Base-by-base conservation (phyloP, 2,888 invertebrate species). In the Epinotia bilunana region DNA sequence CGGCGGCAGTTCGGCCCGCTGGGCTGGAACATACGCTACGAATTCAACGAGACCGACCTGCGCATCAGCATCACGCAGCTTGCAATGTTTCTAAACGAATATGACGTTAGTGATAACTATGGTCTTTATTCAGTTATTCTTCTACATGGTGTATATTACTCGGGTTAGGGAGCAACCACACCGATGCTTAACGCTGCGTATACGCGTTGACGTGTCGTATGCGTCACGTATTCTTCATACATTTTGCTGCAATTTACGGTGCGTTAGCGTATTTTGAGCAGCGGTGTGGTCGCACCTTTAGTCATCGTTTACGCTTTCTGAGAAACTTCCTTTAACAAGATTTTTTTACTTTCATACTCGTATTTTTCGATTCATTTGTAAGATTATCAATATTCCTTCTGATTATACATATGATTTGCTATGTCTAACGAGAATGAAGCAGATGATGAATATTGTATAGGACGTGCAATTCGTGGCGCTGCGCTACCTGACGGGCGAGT, bases 21-120 rank as follows among this genome's bases (percentile, higher is more conserved):
- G 28, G 99, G 99, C 0, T 99, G 99, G 99, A 99, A 99, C 87
- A 98, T 98, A 77, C 96, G 97, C 0, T 99, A 99, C 85, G 99
- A 98, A 86, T 99, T 99, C 89, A 99, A 99, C 86, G 99, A 99
- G 87, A 98, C 98, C 0, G 99, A 99, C 90, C 93, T 99, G 58
- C 95, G 97, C 75, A 98, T 99, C 78, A 98, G 98, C 79, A 96
- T 98, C 53, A 95, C 97, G 84, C 99, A 99, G 87, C 92, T 99
- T 16, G 96, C 97, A 87, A 98, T 98, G 95, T 97, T 98, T 87
- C 93, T 98, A 39, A 96, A 97, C 84, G 96, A 98, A 84, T 98
- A 97, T 84, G 95, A 95, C 76, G 96, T 95, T 80, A 90, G 90
- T 84, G 23, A 18, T 18, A 13, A 4, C 53, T 23, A 12, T 9